Base-by-base conservation (phyloP, 2,888 invertebrate genomes). In the Eupithecia centaureata region DNA sequence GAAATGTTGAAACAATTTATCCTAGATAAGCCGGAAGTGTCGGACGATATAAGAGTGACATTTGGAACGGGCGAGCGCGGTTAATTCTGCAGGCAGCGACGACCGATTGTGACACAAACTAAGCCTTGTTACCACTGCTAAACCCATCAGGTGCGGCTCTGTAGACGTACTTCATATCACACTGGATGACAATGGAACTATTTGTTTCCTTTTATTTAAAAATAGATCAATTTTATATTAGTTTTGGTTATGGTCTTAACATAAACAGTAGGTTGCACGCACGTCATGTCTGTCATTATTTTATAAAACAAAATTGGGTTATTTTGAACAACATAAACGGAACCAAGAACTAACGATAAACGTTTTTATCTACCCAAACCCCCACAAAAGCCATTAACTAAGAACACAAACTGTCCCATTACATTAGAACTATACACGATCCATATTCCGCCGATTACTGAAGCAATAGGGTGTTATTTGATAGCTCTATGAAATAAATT, bases 21-120 rank as follows among this genome's bases (percentile, higher is more conserved):
- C 89, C 91, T 85, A 85, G 85, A 88, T 92, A 93, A 93, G 92
- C 93, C 92, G 81, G 77, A 83, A 87, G 86, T 92, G 93, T 92
- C 93, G 89, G 87, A 91, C 80, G 88, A 90, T 93, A 92, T 92
- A 93, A 92, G 90, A 92, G 91, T 92, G 93, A 92, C 93, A 90
- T 90, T 92, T 90, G 84, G 88, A 91, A 88, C 87, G 83, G 78
- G 85, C 81, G 80, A 79, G 85, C 83, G 85, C 82, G 88, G 91
- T 91, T 92, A 92, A 93, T 92, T 91, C 91, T 88, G 88, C 86
- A 89, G 87, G 85, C 84, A 83, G 85, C 83, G 83, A 83, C 82
- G 87, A 82, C 87, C 88, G 85, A 87, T 91, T 91, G 90, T 92
- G 92, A 92, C 91, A 89, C 78, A 78, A 83, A 88, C 88, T 91